A percentile compares a stretch with the other conserved stretches of the same genome.
These are phyloP conservation scores for Panthera leo DNA, from an alignment of 2,113 vertebrate species.

Conservation along the genomic window DNA sequence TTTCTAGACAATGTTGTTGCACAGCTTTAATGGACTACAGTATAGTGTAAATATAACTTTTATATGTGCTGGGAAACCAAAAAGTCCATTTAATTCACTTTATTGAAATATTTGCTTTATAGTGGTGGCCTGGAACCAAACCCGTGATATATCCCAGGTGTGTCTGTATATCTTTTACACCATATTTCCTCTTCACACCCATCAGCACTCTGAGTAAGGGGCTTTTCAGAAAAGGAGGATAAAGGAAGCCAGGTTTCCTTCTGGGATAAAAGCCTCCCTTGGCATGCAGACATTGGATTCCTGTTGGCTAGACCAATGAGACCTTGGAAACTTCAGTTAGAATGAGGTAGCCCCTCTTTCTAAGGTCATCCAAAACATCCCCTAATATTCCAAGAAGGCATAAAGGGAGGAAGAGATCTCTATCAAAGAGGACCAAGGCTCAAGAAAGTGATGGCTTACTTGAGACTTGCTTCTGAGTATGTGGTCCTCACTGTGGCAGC, in stretches of 20 bases:
- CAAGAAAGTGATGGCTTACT: neutral
- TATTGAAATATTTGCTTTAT: neutral
- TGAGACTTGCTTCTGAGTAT: neutral
- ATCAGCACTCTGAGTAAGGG: neutral
- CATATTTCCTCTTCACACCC: neutral
- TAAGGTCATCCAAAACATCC: neutral
- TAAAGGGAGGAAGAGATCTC: neutral
- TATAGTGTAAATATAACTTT: neutral
- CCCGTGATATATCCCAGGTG: neutral
- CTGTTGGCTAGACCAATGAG: neutral
- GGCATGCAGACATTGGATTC: neutral
- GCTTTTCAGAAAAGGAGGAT: neutral
- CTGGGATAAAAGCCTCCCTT: neutral
- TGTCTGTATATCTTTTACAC: neutral
- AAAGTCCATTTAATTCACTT: neutral
- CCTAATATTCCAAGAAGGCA: neutral
- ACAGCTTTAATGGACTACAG: neutral
- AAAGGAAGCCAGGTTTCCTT: neutral
- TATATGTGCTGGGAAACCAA: neutral
- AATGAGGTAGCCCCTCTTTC: neutral
- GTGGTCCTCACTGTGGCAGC: neutral
- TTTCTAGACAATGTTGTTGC: neutral
- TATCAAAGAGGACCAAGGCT: neutral
- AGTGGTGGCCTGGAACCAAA: neutral
- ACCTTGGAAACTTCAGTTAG: neutral